phyloP scores from a whole-genome alignment of 92 coral and sea anemone species.

The Micromussa lordhowensis region DNA sequence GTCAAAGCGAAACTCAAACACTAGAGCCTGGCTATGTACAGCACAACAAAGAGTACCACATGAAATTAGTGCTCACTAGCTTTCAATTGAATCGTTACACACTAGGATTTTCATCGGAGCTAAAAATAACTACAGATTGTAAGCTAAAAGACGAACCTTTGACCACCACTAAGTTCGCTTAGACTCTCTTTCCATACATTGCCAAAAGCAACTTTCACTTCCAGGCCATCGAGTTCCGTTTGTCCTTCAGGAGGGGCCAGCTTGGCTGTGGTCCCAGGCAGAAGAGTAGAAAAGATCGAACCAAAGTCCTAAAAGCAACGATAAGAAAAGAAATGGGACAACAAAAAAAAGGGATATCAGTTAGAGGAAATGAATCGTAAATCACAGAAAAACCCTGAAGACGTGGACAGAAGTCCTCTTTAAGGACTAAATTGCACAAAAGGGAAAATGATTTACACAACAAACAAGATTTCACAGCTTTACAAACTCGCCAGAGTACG shows the following conservation, averaged over 20 bases:
- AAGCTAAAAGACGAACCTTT: slow-evolving; percentile 77
- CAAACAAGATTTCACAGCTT: no score
- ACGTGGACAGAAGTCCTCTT: no score
- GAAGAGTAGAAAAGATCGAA: slow-evolving; percentile 92
- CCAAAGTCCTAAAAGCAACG: slow-evolving; percentile 86
- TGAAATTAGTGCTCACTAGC: background rate
- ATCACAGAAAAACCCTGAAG: no score
- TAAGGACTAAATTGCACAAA: background rate
- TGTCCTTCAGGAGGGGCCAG: slow-evolving; percentile 97
- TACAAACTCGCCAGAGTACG: no score
- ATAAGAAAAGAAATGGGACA: background rate
- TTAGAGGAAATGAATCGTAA: no score
- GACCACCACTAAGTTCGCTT: slow-evolving; percentile 98
- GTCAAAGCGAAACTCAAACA: no score
- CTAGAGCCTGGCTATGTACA: no score
- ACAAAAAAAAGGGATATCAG: background rate
- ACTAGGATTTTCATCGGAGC: background rate
- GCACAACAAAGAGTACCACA: background rate
- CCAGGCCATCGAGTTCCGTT: slow-evolving; percentile 92
- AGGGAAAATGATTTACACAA: no score
- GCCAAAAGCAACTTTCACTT: slow-evolving; percentile 97
- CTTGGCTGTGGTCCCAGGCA: slow-evolving; percentile 97
- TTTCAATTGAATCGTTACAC: background rate
- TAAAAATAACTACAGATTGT: no score
- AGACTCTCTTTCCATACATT: slow-evolving; percentile 97